Conservation (phyloP, 2,888 invertebrate genomes). For the Chelonus formosanus region DNA sequence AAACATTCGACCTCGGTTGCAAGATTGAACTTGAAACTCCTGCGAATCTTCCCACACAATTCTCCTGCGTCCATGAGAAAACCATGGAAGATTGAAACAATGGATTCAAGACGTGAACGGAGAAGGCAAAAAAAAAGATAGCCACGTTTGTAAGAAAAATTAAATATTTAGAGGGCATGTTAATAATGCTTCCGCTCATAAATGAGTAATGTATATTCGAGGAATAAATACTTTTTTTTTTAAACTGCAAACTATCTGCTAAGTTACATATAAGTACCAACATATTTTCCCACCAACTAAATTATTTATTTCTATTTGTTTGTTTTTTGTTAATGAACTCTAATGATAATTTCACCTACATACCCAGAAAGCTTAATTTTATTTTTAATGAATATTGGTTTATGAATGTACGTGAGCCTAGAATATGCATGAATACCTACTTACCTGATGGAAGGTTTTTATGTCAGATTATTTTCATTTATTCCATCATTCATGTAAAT, state of each 20-base stretch:
- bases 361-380: not conserved
- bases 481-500: no score
- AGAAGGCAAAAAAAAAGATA: slow-evolving; percentile 25
- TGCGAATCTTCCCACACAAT: slow-evolving; percentile 64
- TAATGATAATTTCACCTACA: not conserved
- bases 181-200: slow-evolving; percentile 62
- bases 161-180: slow-evolving; percentile 44
- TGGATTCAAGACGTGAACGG: slow-evolving; percentile 45
- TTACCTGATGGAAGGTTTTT: no score
- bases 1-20: slow-evolving; percentile 44
- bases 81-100: slow-evolving; percentile 58
- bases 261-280: not conserved
- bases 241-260: no score
- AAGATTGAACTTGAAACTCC: slow-evolving; percentile 58
- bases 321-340: not conserved
- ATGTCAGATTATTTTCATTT: no score
- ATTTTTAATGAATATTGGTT: not conserved
- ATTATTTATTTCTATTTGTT: not conserved
- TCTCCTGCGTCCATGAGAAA: slow-evolving; percentile 54
- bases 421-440: no score
- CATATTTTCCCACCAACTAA: slow-evolving; percentile 23
- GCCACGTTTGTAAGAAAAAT: slow-evolving; percentile 23
- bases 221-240: slow-evolving; percentile 17
- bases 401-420: no score
- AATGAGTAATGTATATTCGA: slow-evolving; percentile 41